Conservation (phyloP, 2,888 invertebrate species). For the Drosophila algonquin region DNA sequence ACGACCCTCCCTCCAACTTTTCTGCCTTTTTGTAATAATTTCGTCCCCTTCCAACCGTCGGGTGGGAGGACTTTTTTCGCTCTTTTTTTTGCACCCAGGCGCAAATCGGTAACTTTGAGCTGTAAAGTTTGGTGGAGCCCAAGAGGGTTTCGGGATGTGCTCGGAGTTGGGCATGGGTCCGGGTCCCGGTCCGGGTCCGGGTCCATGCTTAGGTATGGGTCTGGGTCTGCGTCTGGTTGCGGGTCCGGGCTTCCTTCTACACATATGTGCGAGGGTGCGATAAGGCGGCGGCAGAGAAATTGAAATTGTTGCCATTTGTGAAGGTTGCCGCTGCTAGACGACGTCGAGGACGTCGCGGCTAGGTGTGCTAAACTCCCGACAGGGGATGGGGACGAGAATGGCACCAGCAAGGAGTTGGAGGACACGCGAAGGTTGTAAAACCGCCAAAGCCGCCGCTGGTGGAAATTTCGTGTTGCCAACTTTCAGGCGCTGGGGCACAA, state of each 20-base stretch:
- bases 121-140: constrained; percentile 66
- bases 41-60: constrained; percentile 37
- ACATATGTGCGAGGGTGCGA: constrained; percentile 78
- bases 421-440: constrained; percentile 77
- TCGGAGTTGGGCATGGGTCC: constrained; percentile 35
- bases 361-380: constrained; percentile 63
- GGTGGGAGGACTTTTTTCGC: too few species aligned
- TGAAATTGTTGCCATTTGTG: constrained; percentile 80
- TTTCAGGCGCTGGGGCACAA: constrained; percentile 72
- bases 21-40: constrained; percentile 69
- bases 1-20: constrained; percentile 14
- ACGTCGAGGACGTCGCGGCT: constrained; percentile 53
- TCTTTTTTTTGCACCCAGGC: constrained; percentile 62
- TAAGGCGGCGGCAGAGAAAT: constrained; percentile 80
- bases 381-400: constrained; percentile 1
- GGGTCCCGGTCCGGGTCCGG: constrained; percentile 25
- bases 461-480: constrained; percentile 72
- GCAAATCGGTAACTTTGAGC: constrained; percentile 78
- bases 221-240: constrained; percentile 3
- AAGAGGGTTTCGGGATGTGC: constrained; percentile 14
- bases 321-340: constrained; percentile 79
- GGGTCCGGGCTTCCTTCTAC: constrained; percentile 22
- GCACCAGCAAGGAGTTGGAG: constrained; percentile 27
- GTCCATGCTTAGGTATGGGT: constrained; percentile 23
- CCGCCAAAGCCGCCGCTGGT: constrained; percentile 72